phyloP scores from a whole-genome alignment of 2,797 vertebrate genomes.

The Bucorvus abyssinicus region DNA sequence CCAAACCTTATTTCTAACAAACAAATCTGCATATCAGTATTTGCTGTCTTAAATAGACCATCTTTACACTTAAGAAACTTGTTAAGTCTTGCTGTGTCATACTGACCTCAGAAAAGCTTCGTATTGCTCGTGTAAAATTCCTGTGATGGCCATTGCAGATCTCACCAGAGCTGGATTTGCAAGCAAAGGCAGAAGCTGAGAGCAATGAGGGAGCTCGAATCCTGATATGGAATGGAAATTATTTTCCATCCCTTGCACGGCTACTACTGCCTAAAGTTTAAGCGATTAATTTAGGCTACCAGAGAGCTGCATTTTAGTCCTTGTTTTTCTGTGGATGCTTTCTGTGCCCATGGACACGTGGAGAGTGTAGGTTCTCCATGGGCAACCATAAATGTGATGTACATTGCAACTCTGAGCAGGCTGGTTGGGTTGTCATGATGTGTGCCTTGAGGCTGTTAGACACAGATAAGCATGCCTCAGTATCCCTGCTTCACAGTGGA shows the following conservation, averaged over 20 bases:
- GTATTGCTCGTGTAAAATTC: neutral
- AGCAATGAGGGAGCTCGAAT: rapidly evolving
- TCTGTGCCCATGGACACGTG: rapidly evolving
- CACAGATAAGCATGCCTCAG: neutral
- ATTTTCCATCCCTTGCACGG: neutral
- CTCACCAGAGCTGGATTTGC: neutral
- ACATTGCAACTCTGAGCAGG: neutral
- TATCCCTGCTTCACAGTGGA: neutral
- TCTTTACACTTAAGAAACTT: neutral
- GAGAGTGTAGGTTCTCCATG: rapidly evolving
- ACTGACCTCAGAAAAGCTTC: neutral
- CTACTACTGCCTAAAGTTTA: neutral
- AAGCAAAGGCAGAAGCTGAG: neutral
- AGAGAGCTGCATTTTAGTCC: neutral
- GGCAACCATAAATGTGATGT: rapidly evolving
- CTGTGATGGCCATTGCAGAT: neutral
- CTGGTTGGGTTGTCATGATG: neutral
- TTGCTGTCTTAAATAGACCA: neutral
- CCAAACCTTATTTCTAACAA: neutral
- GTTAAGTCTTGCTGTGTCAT: neutral
- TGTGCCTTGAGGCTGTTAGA: neutral
- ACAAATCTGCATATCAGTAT: neutral
- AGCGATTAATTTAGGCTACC: neutral
- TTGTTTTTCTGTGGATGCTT: neutral
- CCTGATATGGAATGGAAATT: neutral